A percentile compares a stretch with the other conserved stretches of the same genome.
phyloP scores from a whole-genome alignment of 2,888 invertebrate genomes.

The Uropetala carovei region DNA sequence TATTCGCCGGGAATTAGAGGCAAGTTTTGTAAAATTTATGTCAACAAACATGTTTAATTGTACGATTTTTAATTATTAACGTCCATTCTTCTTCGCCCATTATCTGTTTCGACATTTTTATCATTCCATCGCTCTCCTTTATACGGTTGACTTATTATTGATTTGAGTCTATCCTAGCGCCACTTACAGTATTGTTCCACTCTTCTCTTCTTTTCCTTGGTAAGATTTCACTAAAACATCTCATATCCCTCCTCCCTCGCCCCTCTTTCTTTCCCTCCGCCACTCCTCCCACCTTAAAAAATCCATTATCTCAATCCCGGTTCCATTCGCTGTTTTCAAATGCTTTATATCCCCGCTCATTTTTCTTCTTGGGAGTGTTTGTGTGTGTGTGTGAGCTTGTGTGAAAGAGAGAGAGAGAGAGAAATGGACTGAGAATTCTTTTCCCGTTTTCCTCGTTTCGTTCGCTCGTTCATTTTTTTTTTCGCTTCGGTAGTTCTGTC shows the following conservation, averaged over 20 bases:
- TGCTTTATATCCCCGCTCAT: slow-evolving; percentile 15
- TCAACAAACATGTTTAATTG: too few relatives aligned
- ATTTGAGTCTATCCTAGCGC: neutral
- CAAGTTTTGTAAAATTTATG: too few relatives aligned
- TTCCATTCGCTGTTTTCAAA: neutral
- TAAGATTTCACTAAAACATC: neutral
- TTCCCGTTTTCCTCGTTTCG: neutral
- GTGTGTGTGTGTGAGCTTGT: neutral
- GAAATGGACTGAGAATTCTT: neutral
- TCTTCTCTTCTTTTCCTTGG: neutral
- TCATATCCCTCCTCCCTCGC: neutral
- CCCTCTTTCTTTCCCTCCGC: neutral
- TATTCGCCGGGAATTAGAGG: too few relatives aligned
- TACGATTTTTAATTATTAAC: too few relatives aligned
- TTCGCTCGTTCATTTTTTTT: slow-evolving; percentile 1
- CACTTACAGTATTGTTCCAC: too few relatives aligned
- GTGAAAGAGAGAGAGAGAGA: neutral
- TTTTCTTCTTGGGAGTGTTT: neutral
- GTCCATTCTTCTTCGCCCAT: neutral
- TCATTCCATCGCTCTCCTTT: neutral
- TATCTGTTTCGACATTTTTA: neutral
- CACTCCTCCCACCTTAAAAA: neutral
- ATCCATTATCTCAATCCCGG: neutral
- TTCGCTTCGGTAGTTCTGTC: neutral
- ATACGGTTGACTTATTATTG: neutral